Conservation (phyloP, 37 sponge, comb jelly and placozoan genomes). For the Ephydatia muelleri region DNA sequence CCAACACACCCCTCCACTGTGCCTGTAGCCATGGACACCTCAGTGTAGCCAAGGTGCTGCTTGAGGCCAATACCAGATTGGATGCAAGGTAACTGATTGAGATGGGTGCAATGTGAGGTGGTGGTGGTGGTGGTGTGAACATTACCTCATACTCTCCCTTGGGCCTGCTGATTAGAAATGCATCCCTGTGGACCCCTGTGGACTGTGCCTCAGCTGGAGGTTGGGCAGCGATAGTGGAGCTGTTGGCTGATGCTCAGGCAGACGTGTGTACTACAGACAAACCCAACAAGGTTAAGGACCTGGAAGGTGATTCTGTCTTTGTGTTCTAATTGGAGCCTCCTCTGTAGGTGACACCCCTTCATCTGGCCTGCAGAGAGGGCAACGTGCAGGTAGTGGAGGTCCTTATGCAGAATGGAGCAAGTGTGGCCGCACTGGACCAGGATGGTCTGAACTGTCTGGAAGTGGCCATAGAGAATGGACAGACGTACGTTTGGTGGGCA, state of each 20-base stretch:
- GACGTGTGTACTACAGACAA: slow-evolving; percentile 75
- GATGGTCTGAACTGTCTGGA: slow-evolving; percentile 76
- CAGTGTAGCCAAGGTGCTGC: slow-evolving; percentile 51
- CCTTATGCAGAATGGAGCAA: slow-evolving; percentile 70
- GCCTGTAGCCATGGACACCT: slow-evolving; percentile 81
- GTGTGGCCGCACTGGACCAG: slow-evolving; percentile 29
- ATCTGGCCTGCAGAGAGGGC: slow-evolving; percentile 79
- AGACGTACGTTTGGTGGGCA: slow-evolving; percentile 45
- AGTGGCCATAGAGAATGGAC: slow-evolving; percentile 88
- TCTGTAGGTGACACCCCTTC: slow-evolving; percentile 80
- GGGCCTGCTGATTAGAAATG: slow-evolving; percentile 54
- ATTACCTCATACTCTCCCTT: background rate
- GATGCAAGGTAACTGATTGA: slow-evolving; percentile 60
- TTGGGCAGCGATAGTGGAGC: slow-evolving; percentile 14
- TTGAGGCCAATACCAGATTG: slow-evolving; percentile 69
- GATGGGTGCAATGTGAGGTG: background rate
- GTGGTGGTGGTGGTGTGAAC: too few relatives aligned
- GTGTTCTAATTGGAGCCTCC: background rate
- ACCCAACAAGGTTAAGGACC: background rate
- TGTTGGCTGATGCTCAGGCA: slow-evolving; percentile 73
- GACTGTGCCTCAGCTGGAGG: slow-evolving; percentile 81
- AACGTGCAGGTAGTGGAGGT: slow-evolving; percentile 45
- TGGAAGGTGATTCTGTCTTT: too few relatives aligned
- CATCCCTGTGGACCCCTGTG: slow-evolving; percentile 74
- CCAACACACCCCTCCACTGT: slow-evolving; percentile 90